Evolutionary conservation across 2,888 invertebrate species (phyloP), one percentile per base, ranked within the genome.

Genomic region (Parasteatoda lunata): DNA sequence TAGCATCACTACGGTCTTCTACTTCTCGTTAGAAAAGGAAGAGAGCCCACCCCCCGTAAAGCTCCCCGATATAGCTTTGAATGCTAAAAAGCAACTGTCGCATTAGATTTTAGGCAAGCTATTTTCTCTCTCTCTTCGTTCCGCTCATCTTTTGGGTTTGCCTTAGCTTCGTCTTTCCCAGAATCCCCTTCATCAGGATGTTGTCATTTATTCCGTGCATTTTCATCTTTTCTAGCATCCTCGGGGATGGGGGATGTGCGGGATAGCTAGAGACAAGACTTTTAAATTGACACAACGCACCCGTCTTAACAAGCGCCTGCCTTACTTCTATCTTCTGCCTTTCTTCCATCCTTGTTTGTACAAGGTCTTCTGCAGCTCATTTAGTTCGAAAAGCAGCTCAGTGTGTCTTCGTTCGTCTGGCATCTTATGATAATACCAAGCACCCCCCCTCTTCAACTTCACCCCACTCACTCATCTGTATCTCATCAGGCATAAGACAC

Each of bases 41-140:
- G 5, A n/a, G 65, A 15, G 54, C 45, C 7, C 6, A 30, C 47
- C n/a, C 15, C 13, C 47, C 48, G 45, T 5, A n/a, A 13, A 45
- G 4, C 51, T 11, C 48, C 30, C 52, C 30, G 48, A 54, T 47
- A 52, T 77, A 77, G 79, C 79, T 79, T 70, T 71, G 79, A 69
- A 76, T 77, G 80, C 73, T 87, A 87, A 87, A 87, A 87, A 87
- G 86, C 86, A 73, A 69, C 81, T 87, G 86, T 87, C 86, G 86
- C 86, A 87, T 87, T 87, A 87, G 86, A 87, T 87, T 87, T 87
- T 87, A 87, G 86, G 86, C 81, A 86, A 81, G 85, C 85, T 86
- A 81, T 82, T 87, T 87, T 81, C 77, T 49, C 64, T 30, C 68
- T 45, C 51, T 70, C 64, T 13, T 30, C 52, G 47, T 68, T 68